Base-by-base conservation (phyloP, 2,113 vertebrate genomes). In the Myrmecobius fasciatus region DNA sequence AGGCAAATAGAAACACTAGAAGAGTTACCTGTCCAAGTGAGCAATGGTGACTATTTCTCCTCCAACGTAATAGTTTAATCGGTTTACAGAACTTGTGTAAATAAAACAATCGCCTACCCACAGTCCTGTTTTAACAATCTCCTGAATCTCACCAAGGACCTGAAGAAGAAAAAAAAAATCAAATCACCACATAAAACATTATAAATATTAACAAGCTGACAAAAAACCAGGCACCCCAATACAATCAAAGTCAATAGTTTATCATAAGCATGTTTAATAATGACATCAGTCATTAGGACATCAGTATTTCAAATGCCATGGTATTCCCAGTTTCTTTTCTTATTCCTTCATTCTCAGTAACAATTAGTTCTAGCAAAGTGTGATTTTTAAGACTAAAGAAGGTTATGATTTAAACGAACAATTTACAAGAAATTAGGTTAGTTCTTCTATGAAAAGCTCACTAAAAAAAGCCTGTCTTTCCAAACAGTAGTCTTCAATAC, bases 31-130 rank as follows among this genome's bases (percentile, higher is more conserved):
- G 98, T 99, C 99, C 97, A 99, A 98, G 92, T 99, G 99, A 97
- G 99, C 99, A 98, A 99, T 99, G 22, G 99, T 99, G 97, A 99
- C 99, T 89, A 99, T 99, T 98, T 99, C 99, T 98, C 99, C 99
- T 97, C 99, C 99, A 6, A 99, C 99, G 0, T 99, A 99, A 97
- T 99, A 99, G 98, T 99, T 99, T 93, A 99, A 99, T 97, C 99
- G 99, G 99, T 99, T 99, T 95, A 99, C 99, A 96, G 99, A 99
- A 98, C 99, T 99, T 97, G 99, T 99, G 98, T 99, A 99, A 98
- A 99, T 99, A 97, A 99, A 99, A 97, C 99, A 99, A 97, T 99
- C 99, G 0, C 99, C 99, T 0, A 99, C 99, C 99, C 99, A 99
- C 90, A 99, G 98, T 2, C 99, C 99, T 11, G 99, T 99, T 98